Conservation (phyloP, 2,888 invertebrate species). For the Morpho achilles region DNA sequence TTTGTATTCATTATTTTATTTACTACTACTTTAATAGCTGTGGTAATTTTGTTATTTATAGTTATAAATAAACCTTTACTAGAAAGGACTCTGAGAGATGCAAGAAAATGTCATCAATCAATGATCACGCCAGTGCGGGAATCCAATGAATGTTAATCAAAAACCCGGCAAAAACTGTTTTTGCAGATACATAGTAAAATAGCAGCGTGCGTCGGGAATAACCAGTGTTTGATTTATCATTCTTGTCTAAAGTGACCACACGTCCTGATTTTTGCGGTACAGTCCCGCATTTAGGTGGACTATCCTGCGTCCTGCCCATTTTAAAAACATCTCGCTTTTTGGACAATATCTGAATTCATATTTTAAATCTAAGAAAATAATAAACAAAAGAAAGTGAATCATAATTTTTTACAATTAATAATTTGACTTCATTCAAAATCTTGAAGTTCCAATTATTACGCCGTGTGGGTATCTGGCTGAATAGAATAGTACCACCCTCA, state of each 20-base stretch:
- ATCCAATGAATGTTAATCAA: slow-evolving; percentile 44
- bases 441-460: too few species aligned
- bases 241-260: slow-evolving; percentile 22
- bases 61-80: slow-evolving; percentile 4
- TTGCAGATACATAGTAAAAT: slow-evolving; percentile 36
- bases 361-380: too few species aligned
- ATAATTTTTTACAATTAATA: too few species aligned
- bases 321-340: too few species aligned
- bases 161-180: slow-evolving; percentile 43
- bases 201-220: slow-evolving; percentile 25
- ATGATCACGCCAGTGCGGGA: slow-evolving; percentile 36
- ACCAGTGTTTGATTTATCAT: slow-evolving; percentile 53
- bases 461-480: too few species aligned
- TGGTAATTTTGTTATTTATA: slow-evolving; percentile 2
- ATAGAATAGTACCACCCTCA: too few species aligned
- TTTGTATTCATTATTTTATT: not conserved
- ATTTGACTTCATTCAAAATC: too few species aligned
- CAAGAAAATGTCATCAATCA: slow-evolving; percentile 55
- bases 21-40: slow-evolving; percentile 3
- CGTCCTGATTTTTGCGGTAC: too few species aligned
- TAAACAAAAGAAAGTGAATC: too few species aligned
- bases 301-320: too few species aligned
- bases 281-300: too few species aligned
- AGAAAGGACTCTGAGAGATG: slow-evolving; percentile 20
- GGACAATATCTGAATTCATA: too few species aligned